Evolutionary conservation across 1,140 invertebrate species (phyloP).

Genomic region (Papilio machaon): DNA sequence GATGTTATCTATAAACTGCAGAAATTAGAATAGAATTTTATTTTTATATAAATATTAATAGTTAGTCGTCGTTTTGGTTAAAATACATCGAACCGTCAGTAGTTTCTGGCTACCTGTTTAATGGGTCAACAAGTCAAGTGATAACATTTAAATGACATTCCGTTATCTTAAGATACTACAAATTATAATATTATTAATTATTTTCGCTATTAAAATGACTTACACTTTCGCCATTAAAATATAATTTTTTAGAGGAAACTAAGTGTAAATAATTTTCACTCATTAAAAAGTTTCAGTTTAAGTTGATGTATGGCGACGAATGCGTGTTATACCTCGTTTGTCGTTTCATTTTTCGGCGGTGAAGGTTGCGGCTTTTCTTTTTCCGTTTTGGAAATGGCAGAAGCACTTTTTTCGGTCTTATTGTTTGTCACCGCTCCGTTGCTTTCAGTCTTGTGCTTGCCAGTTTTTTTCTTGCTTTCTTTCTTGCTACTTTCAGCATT

Average conservation of each 20-base stretch:
- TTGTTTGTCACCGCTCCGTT: conserved; percentile 66
- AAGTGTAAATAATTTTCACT: neutral
- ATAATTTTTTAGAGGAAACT: too few species aligned
- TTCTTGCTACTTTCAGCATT: conserved; percentile 82
- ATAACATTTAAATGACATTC: neutral
- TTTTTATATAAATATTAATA: neutral
- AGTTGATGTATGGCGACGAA: neutral
- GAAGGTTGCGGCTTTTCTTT: conserved; percentile 64
- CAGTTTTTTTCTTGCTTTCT: conserved; percentile 82
- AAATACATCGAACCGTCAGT: neutral
- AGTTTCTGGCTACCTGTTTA: neutral
- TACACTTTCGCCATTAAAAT: too few species aligned
- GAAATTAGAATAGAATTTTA: neutral
- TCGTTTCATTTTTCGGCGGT: conserved; percentile 56
- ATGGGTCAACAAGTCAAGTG: conserved; percentile 5
- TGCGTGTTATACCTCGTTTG: conserved; percentile 57
- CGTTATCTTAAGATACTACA: neutral
- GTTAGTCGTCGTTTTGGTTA: neutral
- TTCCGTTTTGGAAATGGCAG: conserved; percentile 59
- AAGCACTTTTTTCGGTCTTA: conserved; percentile 62
- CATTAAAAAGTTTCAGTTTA: neutral
- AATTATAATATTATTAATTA: neutral
- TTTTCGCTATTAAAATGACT: neutral
- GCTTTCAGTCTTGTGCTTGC: conserved; percentile 73
- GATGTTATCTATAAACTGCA: neutral